phyloP scores from a whole-genome alignment of 2,888 invertebrate genomes.

The Drosophila falleni region DNA sequence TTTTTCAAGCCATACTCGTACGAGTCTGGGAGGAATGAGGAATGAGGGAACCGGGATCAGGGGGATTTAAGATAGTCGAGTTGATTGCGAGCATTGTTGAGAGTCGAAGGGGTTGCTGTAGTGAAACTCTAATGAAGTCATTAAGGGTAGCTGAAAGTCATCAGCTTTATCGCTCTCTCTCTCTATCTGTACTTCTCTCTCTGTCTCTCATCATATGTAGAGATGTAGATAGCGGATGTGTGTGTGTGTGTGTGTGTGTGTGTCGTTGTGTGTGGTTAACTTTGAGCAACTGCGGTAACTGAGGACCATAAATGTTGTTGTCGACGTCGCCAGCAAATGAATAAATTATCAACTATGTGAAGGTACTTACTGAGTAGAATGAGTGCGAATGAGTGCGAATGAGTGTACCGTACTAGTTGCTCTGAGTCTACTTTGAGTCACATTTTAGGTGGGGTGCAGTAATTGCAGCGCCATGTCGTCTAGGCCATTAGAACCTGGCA shows the following conservation, averaged over 20 bases:
- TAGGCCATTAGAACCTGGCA: slow-evolving; percentile 70
- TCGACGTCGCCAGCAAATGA: slow-evolving; percentile 61
- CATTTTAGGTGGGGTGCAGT: slow-evolving; percentile 36
- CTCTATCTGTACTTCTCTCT: neutral
- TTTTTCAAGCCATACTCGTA: slow-evolving; percentile 16
- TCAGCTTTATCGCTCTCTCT: slow-evolving; percentile 16
- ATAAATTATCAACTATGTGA: slow-evolving; percentile 78
- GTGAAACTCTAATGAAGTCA: slow-evolving; percentile 71
- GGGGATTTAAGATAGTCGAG: slow-evolving; percentile 46
- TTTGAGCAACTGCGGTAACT: slow-evolving; percentile 58
- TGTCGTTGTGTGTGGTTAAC: slow-evolving; percentile 62
- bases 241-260: slow-evolving; percentile 40
- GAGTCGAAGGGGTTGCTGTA: slow-evolving; percentile 44
- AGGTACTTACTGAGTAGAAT: slow-evolving; percentile 51
- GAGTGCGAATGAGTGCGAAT: slow-evolving; percentile 38
- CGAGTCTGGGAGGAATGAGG: neutral
- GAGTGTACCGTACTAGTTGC: slow-evolving; percentile 31
- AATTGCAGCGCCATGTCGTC: slow-evolving; percentile 77
- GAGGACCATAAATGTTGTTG: slow-evolving; percentile 65
- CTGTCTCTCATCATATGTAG: slow-evolving; percentile 4
- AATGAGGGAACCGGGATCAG: neutral
- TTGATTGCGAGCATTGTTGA: slow-evolving; percentile 58
- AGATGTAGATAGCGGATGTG: slow-evolving; percentile 13
- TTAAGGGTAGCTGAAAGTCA: slow-evolving; percentile 65
- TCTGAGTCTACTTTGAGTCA: slow-evolving; percentile 23